Conservation (phyloP, 1,140 invertebrate species). For the Melipona quadrifasciata region DNA sequence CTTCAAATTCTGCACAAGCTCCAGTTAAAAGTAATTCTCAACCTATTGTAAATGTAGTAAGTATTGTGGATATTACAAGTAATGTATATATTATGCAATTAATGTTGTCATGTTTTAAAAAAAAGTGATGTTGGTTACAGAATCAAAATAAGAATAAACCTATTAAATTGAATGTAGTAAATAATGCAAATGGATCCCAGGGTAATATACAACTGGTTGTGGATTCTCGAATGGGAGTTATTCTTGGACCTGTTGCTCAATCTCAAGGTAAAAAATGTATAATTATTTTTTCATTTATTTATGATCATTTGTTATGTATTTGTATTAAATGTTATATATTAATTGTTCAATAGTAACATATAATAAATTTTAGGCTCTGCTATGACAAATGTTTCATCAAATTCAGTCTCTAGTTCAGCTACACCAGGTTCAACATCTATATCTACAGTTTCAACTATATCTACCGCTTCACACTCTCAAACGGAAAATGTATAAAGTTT, state of each 20-base stretch:
- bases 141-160: constrained; percentile 72
- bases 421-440: constrained; percentile 16
- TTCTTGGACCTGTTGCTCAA: constrained; percentile 79
- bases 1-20: constrained; percentile 59
- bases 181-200: constrained; percentile 73
- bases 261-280: constrained; percentile 66
- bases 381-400: constrained; percentile 44
- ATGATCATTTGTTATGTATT: neutral
- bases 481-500: constrained; percentile 60
- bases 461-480: constrained; percentile 57
- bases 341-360: neutral
- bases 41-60: constrained; percentile 72
- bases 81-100: constrained; percentile 16
- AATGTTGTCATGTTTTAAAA: constrained; percentile 6
- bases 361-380: constrained; percentile 45
- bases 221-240: constrained; percentile 81
- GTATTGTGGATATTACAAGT: constrained; percentile 40
- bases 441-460: constrained; percentile 48
- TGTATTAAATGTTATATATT: no score
- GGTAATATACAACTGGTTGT: constrained; percentile 82
- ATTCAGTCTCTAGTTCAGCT: constrained; percentile 6
- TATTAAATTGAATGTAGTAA: constrained; percentile 78
- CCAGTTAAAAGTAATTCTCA: constrained; percentile 66
- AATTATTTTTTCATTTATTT: neutral
- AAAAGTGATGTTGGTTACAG: constrained; percentile 50